A percentile compares a stretch with the other conserved stretches of the same genome.
Evolutionary conservation across 2,888 invertebrate genomes (phyloP).

Genomic region (Dimorphilus gyrociliatus): DNA sequence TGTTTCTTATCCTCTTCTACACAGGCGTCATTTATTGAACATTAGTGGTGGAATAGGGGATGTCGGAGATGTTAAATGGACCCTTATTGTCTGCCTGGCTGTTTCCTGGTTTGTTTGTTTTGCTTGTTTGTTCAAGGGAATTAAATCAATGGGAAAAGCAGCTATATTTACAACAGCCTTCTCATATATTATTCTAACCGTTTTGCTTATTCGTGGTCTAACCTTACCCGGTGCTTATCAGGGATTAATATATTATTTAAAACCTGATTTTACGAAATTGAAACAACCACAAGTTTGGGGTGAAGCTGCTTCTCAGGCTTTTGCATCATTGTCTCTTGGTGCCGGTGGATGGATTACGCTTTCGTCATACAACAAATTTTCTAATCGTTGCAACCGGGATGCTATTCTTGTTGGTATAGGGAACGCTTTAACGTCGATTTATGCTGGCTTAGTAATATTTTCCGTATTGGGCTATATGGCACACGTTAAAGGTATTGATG

Average conservation of each 20-base stretch:
- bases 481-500: slow-evolving; percentile 13
- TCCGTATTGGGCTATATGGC: slow-evolving; percentile 17
- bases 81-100: slow-evolving; percentile 20
- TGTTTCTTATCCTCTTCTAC: neutral
- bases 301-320: slow-evolving; percentile 36
- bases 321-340: slow-evolving; percentile 36
- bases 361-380: slow-evolving; percentile 26
- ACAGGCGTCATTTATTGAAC: slow-evolving; percentile 19
- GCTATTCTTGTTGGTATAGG: slow-evolving; percentile 19
- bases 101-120: slow-evolving; percentile 27
- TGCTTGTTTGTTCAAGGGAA: slow-evolving; percentile 27
- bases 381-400: slow-evolving; percentile 21
- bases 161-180: slow-evolving; percentile 31
- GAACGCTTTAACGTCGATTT: slow-evolving; percentile 25
- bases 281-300: slow-evolving; percentile 30
- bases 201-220: slow-evolving; percentile 21
- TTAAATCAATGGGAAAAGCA: slow-evolving; percentile 29
- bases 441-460: slow-evolving; percentile 26
- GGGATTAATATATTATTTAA: slow-evolving; percentile 26
- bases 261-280: slow-evolving; percentile 22
- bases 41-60: slow-evolving; percentile 17
- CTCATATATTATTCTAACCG: slow-evolving; percentile 24
- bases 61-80: slow-evolving; percentile 20
- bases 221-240: slow-evolving; percentile 21
- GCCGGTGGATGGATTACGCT: slow-evolving; percentile 26